These are phyloP conservation scores for Helarctos malayanus DNA, from an alignment of 2,797 vertebrate genomes.

Conservation along the genomic window DNA sequence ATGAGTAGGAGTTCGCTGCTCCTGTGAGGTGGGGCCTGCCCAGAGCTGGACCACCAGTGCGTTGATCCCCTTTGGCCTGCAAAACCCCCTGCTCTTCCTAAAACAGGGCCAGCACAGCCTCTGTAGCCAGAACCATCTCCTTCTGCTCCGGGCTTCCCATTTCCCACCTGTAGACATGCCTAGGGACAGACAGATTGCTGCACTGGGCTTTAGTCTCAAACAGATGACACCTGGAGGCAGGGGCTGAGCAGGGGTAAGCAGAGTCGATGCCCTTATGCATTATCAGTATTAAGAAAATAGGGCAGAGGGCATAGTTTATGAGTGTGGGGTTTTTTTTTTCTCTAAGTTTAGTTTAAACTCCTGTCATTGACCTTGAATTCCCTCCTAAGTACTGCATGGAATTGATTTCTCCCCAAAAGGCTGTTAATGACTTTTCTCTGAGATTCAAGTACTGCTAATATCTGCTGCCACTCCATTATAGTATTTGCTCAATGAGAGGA, in stretches of 20 bases:
- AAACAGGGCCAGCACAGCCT: rapidly evolving
- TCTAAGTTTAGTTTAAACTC: slow-evolving; percentile 39
- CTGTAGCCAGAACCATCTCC: neutral
- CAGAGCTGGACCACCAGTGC: neutral
- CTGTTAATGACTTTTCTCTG: slow-evolving; percentile 68
- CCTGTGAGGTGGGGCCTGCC: neutral
- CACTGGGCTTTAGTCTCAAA: neutral
- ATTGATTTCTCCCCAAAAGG: slow-evolving; percentile 63
- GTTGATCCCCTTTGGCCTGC: neutral
- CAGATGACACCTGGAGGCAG: neutral
- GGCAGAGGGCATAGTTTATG: neutral
- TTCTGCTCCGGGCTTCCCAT: neutral
- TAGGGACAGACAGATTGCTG: neutral
- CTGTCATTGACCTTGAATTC: slow-evolving; percentile 66
- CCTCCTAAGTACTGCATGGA: neutral
- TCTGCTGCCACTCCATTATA: slow-evolving; percentile 16
- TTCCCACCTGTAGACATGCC: rapidly evolving
- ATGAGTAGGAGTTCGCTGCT: rapidly evolving
- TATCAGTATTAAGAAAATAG: neutral
- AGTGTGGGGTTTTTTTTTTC: neutral
- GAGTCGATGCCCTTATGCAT: neutral
- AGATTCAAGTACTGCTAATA: slow-evolving; percentile 41
- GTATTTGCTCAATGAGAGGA: slow-evolving; percentile 65
- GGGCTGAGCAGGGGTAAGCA: neutral
- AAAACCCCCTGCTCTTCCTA: neutral